phyloP scores from a whole-genome alignment of 2,888 invertebrate species.

The Taphrorychus bicolor region DNA sequence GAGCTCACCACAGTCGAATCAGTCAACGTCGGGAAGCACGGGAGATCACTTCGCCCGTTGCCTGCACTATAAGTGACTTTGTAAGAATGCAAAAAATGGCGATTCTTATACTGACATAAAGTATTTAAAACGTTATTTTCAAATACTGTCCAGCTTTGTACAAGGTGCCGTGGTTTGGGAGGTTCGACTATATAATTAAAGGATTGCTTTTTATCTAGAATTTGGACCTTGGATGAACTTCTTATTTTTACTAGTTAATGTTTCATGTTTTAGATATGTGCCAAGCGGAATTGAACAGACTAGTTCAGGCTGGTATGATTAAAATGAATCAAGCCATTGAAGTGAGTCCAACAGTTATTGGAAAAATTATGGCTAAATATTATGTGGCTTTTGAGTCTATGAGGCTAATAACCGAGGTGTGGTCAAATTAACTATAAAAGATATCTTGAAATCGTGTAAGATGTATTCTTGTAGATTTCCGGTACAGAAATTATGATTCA shows the following conservation, averaged over 20 bases:
- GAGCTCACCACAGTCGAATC: too few species aligned
- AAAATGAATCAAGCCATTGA: slow-evolving; percentile 65
- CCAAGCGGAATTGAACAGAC: slow-evolving; percentile 71
- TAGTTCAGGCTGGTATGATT: slow-evolving; percentile 70
- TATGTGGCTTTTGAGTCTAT: slow-evolving; percentile 77
- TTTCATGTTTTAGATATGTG: slow-evolving; percentile 69
- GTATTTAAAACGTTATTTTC: too few species aligned
- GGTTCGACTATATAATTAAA: not conserved
- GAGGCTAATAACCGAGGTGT: slow-evolving; percentile 72
- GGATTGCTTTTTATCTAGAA: too few species aligned
- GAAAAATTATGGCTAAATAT: slow-evolving; percentile 75
- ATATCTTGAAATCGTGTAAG: not conserved
- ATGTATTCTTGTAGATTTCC: slow-evolving; percentile 60
- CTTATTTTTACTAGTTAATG: too few species aligned
- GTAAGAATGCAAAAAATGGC: too few species aligned
- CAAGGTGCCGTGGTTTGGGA: too few species aligned
- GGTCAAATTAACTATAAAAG: not conserved
- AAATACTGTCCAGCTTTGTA: too few species aligned
- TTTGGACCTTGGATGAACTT: too few species aligned
- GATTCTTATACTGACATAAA: too few species aligned
- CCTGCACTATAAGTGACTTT: too few species aligned
- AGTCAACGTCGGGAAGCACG: too few species aligned
- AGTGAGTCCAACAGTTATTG: slow-evolving; percentile 69
- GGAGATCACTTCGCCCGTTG: too few species aligned
- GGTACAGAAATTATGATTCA: slow-evolving; percentile 66